These are phyloP conservation scores for Galagoides demidoff DNA, from an alignment of 2,797 vertebrate genomes.

Conservation along the genomic window DNA sequence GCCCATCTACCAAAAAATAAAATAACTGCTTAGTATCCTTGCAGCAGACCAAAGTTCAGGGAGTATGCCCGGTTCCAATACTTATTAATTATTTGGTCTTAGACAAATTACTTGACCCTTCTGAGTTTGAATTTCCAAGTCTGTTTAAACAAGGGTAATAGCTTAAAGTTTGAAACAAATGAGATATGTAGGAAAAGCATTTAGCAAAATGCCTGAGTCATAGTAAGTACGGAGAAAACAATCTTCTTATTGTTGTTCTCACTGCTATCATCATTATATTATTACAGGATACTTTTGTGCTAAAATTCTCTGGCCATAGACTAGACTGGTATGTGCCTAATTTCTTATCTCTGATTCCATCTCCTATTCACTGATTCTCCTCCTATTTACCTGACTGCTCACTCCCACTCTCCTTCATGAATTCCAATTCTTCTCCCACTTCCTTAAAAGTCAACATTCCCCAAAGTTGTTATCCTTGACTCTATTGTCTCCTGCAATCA, in stretches of 20 bases:
- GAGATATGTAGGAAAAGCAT: neutral
- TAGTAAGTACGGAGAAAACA: neutral
- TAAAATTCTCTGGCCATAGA: neutral
- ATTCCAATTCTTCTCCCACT: slow-evolving; percentile 12
- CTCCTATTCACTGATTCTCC: neutral
- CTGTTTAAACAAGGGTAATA: slow-evolving; percentile 39
- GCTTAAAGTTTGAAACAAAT: slow-evolving; percentile 47
- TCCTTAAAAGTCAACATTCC: slow-evolving; percentile 8
- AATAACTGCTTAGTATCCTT: neutral
- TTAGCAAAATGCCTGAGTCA: slow-evolving; percentile 38
- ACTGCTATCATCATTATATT: neutral
- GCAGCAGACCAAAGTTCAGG: neutral
- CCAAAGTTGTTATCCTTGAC: neutral
- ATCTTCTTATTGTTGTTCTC: neutral
- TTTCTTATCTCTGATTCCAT: neutral
- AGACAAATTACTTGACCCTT: neutral
- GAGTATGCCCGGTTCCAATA: neutral
- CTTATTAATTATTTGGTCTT: neutral
- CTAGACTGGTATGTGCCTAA: neutral
- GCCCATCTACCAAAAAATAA: neutral
- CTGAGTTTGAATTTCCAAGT: neutral
- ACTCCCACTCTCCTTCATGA: neutral
- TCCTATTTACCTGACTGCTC: neutral
- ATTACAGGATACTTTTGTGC: neutral
- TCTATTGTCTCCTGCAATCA: neutral